These are phyloP conservation scores for Hippotragus niger DNA, from an alignment of 2,113 vertebrate genomes.

Conservation along the genomic window DNA sequence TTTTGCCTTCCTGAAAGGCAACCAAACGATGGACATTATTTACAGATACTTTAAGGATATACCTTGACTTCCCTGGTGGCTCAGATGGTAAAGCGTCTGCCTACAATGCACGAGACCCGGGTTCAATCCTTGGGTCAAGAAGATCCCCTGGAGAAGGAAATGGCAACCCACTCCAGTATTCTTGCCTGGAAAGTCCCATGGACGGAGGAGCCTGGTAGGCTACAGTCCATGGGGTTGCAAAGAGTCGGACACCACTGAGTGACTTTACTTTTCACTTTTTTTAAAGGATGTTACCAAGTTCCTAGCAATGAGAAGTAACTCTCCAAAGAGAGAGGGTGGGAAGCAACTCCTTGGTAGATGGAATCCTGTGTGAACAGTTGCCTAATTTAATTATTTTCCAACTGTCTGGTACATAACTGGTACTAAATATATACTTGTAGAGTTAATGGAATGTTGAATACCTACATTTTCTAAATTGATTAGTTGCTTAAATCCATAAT, in stretches of 20 bases:
- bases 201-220: background rate
- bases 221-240: background rate
- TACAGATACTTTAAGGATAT: background rate
- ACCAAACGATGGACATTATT: background rate
- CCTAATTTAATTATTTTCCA: background rate
- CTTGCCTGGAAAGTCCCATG: background rate
- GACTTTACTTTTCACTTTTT: background rate
- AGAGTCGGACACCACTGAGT: background rate
- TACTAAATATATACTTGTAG: background rate
- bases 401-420: background rate
- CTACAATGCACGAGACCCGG: background rate
- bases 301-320: background rate
- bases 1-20: background rate
- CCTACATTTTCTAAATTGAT: background rate
- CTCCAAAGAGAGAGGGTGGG: background rate
- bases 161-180: background rate
- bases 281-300: background rate
- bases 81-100: background rate
- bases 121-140: background rate
- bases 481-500: background rate
- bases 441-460: background rate
- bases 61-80: background rate
- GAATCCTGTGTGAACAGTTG: background rate
- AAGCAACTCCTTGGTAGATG: background rate
- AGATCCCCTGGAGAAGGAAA: background rate